phyloP scores from a whole-genome alignment of 2,113 vertebrate genomes.

The Nibea albiflora region DNA sequence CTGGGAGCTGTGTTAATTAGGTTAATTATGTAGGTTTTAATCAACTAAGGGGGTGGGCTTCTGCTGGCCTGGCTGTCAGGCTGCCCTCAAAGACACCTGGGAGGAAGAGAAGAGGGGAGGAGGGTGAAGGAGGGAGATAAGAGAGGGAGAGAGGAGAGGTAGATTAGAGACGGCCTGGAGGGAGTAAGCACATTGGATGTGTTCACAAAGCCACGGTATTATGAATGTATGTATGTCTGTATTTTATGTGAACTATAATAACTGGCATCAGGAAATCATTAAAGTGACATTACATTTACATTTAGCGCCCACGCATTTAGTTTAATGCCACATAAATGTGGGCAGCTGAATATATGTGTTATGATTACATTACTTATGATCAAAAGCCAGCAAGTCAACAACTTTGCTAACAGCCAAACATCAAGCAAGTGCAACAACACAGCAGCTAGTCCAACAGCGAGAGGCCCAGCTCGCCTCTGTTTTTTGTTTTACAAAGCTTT shows the following conservation, averaged over 20 bases:
- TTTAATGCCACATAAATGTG: too few relatives aligned
- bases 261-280: not conserved
- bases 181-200: not conserved
- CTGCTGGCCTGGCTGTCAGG: conserved; percentile 44
- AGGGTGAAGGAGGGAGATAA: not conserved
- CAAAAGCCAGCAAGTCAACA: too few relatives aligned
- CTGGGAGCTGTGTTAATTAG: conserved; percentile 66
- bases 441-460: too few relatives aligned
- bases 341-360: too few relatives aligned
- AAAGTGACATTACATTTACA: too few relatives aligned
- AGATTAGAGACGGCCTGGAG: conserved; percentile 16
- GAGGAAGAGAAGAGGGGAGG: conserved; percentile 21
- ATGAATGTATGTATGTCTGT: not conserved
- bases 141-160: not conserved
- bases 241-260: not conserved
- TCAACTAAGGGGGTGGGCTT: conserved; percentile 55
- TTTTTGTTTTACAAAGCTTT: too few relatives aligned
- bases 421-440: too few relatives aligned
- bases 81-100: conserved; percentile 66
- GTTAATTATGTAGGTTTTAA: conserved; percentile 70
- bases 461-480: too few relatives aligned
- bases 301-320: too few relatives aligned
- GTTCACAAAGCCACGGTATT: not conserved
- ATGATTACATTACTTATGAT: too few relatives aligned
- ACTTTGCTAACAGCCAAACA: too few relatives aligned